These are phyloP conservation scores for Penelope pileata DNA, from an alignment of 2,113 vertebrate genomes.

Conservation along the genomic window DNA sequence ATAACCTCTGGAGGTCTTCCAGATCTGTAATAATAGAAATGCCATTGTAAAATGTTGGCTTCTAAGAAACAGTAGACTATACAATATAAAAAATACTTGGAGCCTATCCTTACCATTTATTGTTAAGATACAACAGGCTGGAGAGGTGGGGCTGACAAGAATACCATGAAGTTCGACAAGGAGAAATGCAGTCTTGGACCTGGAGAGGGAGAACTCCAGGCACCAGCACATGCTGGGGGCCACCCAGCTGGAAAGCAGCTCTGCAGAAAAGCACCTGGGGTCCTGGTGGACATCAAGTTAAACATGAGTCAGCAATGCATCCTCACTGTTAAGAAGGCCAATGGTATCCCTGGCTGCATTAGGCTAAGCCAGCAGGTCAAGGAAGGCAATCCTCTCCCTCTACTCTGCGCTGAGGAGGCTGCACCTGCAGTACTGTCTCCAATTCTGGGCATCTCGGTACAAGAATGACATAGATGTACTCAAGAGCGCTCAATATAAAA, in stretches of 20 bases:
- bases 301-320: background rate
- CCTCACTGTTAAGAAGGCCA: background rate
- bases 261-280: background rate
- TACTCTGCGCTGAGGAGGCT: background rate
- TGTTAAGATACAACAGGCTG: background rate
- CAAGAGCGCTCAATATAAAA: background rate
- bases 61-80: background rate
- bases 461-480: background rate
- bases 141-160: background rate
- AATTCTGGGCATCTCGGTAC: background rate
- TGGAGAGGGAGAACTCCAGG: background rate
- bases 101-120: background rate
- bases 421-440: background rate
- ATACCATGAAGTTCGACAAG: background rate
- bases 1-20: constrained; percentile 5
- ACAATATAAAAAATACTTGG: background rate
- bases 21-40: background rate
- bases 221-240: background rate
- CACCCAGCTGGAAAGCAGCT: background rate
- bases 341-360: background rate
- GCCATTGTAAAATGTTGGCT: background rate
- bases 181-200: background rate
- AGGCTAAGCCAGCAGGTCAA: background rate
- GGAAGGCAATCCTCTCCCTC: background rate
- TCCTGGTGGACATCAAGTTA: background rate